Percentiles rank a stretch among this genome's conserved stretches.
These are phyloP conservation scores for Coenonympha arcania DNA, from an alignment of 2,888 invertebrate genomes.

Conservation along the genomic window DNA sequence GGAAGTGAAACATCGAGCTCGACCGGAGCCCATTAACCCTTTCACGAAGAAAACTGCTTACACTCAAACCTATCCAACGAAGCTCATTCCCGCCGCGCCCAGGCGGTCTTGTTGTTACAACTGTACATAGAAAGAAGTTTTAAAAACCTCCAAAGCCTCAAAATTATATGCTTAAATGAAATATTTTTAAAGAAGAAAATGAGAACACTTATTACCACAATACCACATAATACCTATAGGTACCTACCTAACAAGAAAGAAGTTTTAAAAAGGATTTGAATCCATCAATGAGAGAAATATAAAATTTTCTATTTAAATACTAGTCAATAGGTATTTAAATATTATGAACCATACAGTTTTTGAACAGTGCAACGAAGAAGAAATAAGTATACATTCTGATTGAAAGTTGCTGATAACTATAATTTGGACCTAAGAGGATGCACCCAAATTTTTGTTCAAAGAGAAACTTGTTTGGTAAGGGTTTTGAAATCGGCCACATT, in stretches of 20 bases:
- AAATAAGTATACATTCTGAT: not conserved
- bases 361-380: slow-evolving; percentile 10
- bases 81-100: slow-evolving; percentile 55
- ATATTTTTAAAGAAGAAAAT: slow-evolving; percentile 29
- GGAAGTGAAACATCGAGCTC: slow-evolving; percentile 53
- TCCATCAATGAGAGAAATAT: slow-evolving; percentile 41
- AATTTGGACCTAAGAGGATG: too few species aligned
- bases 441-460: too few species aligned
- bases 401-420: too few species aligned
- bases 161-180: slow-evolving; percentile 24
- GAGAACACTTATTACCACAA: slow-evolving; percentile 37
- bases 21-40: slow-evolving; percentile 46
- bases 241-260: too few species aligned
- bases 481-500: too few species aligned
- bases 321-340: slow-evolving; percentile 39
- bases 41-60: slow-evolving; percentile 49
- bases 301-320: slow-evolving; percentile 49
- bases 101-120: slow-evolving; percentile 54
- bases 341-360: slow-evolving; percentile 32
- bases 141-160: not conserved
- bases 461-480: too few species aligned
- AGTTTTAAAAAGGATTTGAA: slow-evolving; percentile 42
- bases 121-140: slow-evolving; percentile 38
- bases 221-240: too few species aligned
- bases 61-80: slow-evolving; percentile 61